Evolutionary conservation across 1,140 invertebrate genomes (phyloP), one percentile per base, ranked within the genome.

Genomic region (Drosophila erecta): DNA sequence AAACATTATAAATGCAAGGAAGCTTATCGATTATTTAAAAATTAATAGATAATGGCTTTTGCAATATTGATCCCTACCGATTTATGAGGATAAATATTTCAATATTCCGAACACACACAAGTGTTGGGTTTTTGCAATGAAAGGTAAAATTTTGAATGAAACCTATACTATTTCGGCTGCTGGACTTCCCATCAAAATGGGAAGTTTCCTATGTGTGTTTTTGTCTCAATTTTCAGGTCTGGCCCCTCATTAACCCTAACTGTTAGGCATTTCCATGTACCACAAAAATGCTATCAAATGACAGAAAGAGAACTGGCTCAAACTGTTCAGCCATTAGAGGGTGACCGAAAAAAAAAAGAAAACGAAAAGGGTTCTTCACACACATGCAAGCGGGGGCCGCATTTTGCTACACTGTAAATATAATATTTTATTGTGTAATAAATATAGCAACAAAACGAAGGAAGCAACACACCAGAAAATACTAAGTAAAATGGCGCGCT

Each of bases 381-480:
- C 50, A 66, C 33, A 69, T n/a, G n/a, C n/a, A n/a, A n/a, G n/a
- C n/a, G n/a, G n/a, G n/a, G n/a, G n/a, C n/a, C n/a, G n/a, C 67
- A 77, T 77, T 83, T 84, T 77, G 65, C 69, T 79, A 73, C 71
- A 84, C 79, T 84, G 84, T 90, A 84, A 89, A 89, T 89, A 89
- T 89, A 80, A 89, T 89, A 90, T 89, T 89, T 89, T 89, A 89
- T 89, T 89, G 76, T 80, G 72, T 76, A 89, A 84, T 80, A 89
- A 80, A 84, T 71, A 89, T 46, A 80, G 62, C 71, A 77, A 66
- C 71, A 77, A 73, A 43, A 24, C 11, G 10, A 41, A 27, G 12
- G 2, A 43, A 20, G 15, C 11, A 20, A 43, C 38, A 40, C 41
- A 41, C 50, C 47, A 37, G 24, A 67, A 70, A 70, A 30, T 57